Conservation (phyloP, 2,888 invertebrate genomes). For the Anodontia alba region DNA sequence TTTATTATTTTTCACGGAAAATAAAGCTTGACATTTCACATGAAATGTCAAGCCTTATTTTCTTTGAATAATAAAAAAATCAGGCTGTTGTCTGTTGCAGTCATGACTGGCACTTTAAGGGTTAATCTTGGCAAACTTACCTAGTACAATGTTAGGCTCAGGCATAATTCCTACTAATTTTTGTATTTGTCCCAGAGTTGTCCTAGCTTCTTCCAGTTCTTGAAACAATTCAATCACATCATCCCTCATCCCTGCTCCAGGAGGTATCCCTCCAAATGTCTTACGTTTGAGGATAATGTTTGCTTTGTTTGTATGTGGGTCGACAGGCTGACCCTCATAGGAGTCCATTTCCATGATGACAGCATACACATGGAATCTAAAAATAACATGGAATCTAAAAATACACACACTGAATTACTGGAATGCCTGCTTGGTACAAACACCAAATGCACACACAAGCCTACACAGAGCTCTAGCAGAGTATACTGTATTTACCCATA, state of each 20-base stretch:
- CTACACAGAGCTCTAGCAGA: background rate
- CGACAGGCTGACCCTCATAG: slow-evolving; percentile 79
- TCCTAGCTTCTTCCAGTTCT: slow-evolving; percentile 83
- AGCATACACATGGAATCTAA: slow-evolving; percentile 84
- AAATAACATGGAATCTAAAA: too few species aligned
- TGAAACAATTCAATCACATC: slow-evolving; percentile 84
- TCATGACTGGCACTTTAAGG: too few species aligned
- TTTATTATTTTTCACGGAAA: too few species aligned
- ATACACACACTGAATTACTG: too few species aligned
- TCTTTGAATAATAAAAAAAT: too few species aligned
- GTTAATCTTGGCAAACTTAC: slow-evolving; percentile 35
- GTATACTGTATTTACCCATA: too few species aligned
- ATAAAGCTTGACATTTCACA: too few species aligned
- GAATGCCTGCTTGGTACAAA: too few species aligned
- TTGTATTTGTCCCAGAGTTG: slow-evolving; percentile 77
- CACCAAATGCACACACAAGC: too few species aligned
- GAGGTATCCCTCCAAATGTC: slow-evolving; percentile 83
- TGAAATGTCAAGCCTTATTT: too few species aligned
- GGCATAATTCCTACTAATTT: slow-evolving; percentile 75
- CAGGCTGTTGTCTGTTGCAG: too few species aligned
- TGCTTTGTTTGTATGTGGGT: slow-evolving; percentile 74
- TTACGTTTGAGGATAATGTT: slow-evolving; percentile 82
- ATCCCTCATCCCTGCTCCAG: slow-evolving; percentile 83
- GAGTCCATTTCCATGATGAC: slow-evolving; percentile 84
- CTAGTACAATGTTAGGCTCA: slow-evolving; percentile 68